A percentile compares a stretch with the other conserved stretches of the same genome.
These are phyloP conservation scores for Lepidurus apus DNA, from an alignment of 1,140 invertebrate species.

Conservation along the genomic window DNA sequence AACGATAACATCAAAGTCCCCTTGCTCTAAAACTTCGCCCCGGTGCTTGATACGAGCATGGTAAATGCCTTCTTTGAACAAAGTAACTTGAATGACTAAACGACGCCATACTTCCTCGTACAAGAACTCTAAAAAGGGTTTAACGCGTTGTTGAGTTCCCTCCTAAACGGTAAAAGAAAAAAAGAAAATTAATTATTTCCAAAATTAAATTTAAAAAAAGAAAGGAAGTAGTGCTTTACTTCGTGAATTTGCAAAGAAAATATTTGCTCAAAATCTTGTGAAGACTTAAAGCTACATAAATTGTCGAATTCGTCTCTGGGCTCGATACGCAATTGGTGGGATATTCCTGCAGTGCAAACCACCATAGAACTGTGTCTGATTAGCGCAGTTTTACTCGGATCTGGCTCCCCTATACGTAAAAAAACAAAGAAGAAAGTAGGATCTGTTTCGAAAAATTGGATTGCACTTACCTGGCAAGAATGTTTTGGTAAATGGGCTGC, in stretches of 20 bases:
- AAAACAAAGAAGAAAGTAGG: not conserved
- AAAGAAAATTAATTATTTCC: constrained; percentile 28
- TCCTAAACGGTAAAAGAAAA: constrained; percentile 45
- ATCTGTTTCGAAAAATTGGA: not conserved
- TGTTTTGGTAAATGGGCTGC: constrained; percentile 57
- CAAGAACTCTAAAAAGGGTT: constrained; percentile 56
- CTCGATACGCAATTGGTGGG: constrained; percentile 76
- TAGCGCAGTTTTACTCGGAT: constrained; percentile 76
- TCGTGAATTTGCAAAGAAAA: constrained; percentile 33
- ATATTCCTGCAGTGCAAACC: constrained; percentile 68
- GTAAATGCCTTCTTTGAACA: constrained; percentile 67
- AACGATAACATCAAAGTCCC: constrained; percentile 87
- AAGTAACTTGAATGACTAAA: constrained; percentile 60
- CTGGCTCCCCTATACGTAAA: constrained; percentile 63
- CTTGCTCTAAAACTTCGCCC: constrained; percentile 73
- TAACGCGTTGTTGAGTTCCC: constrained; percentile 46
- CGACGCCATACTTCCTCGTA: constrained; percentile 59
- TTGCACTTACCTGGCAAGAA: constrained; percentile 39
- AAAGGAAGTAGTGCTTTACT: constrained; percentile 1
- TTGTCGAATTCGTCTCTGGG: constrained; percentile 85
- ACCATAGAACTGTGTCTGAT: constrained; percentile 80
- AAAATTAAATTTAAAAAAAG: constrained; percentile 35
- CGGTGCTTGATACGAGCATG: constrained; percentile 74
- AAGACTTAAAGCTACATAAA: constrained; percentile 51
- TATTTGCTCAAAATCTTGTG: not conserved